Evolutionary conservation across 2,797 vertebrate genomes (phyloP), one percentile per base, ranked within the genome.

Genomic region (Huso huso): DNA sequence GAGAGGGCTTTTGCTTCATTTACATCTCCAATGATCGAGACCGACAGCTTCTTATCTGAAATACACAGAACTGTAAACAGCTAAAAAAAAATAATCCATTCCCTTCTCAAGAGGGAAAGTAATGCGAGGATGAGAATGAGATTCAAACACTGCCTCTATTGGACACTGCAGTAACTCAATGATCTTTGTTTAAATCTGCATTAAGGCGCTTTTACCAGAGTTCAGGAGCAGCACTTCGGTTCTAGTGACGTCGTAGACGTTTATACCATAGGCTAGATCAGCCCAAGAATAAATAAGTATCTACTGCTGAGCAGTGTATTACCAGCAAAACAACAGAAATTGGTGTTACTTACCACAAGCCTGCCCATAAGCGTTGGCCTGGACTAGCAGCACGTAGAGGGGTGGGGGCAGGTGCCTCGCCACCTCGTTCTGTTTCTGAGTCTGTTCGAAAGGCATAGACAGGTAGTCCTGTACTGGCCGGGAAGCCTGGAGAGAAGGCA

Each of bases 1-100:
- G 95, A 95, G 55, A 99, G 84, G 15, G 96, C 96, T 75, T 93
- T 98, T 82, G 96, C 97, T 80, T 99, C 96, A 9, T 98, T 96
- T 62, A 99, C 94, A 0, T 94, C 97, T 7, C 97, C 97, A 69
- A 86, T 94, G 2, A 99, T 96, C 0, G 90, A 90, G 72, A 96
- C 89, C 9, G 65, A 78, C 68, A 99, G 80, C 66, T 89, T 96
- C 81, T 95, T 96, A 78, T 99, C 97, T 99, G 74, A 72, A 82
- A 84, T 51, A 12, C 18, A 70, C 62, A 73, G 69, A 58, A 73
- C 59, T 59, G 1, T 62, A 62, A 51, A 52, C 1, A 64, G 48
- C 61, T 55, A 13, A 62, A 49, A n/a, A 63, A 58, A 6, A 10
- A 51, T 8, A 64, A 57, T 57, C 37, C 63, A 69, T 12, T 64